Percentiles rank a stretch among this genome's conserved stretches.
phyloP scores from a whole-genome alignment of 2,797 vertebrate genomes.

The Oreochromis mossambicus region DNA sequence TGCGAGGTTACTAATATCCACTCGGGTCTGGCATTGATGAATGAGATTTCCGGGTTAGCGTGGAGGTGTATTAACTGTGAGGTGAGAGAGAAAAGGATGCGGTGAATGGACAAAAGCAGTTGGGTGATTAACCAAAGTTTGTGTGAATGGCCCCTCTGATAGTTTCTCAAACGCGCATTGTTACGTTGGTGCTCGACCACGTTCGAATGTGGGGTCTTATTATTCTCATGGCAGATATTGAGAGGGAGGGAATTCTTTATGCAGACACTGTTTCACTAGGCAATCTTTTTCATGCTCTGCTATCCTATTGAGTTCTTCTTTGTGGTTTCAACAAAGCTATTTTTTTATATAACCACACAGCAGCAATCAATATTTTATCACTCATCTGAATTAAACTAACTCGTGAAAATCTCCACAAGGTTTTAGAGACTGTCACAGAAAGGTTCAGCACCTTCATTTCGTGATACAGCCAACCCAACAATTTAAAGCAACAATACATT shows the following conservation, averaged over 20 bases:
- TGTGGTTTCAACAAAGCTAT: slow-evolving; percentile 27
- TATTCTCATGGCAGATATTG: slow-evolving; percentile 44
- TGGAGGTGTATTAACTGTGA: slow-evolving; percentile 63
- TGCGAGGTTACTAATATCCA: slow-evolving; percentile 61
- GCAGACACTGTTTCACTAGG: slow-evolving; percentile 34
- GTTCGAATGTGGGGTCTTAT: slow-evolving; percentile 40
- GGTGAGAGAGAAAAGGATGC: slow-evolving; percentile 48
- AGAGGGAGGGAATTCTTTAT: slow-evolving; percentile 20
- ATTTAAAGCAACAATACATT: background rate
- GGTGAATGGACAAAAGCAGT: slow-evolving; percentile 56
- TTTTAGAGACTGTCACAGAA: background rate
- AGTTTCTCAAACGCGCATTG: slow-evolving; percentile 61
- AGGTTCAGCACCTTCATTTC: background rate
- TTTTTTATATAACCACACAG: slow-evolving; percentile 25
- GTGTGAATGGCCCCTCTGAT: slow-evolving; percentile 52
- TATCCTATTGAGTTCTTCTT: slow-evolving; percentile 23
- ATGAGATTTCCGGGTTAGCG: slow-evolving; percentile 57
- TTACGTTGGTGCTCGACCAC: slow-evolving; percentile 9
- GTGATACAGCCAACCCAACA: background rate
- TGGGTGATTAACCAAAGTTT: slow-evolving; percentile 63
- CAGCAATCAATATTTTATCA: slow-evolving; percentile 27
- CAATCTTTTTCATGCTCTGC: slow-evolving; percentile 7
- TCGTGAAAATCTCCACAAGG: background rate
- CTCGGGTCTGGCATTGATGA: slow-evolving; percentile 65
- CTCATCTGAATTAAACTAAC: slow-evolving; percentile 21